phyloP scores from a whole-genome alignment of 2,888 invertebrate genomes.

The Octonoba sinensis region DNA sequence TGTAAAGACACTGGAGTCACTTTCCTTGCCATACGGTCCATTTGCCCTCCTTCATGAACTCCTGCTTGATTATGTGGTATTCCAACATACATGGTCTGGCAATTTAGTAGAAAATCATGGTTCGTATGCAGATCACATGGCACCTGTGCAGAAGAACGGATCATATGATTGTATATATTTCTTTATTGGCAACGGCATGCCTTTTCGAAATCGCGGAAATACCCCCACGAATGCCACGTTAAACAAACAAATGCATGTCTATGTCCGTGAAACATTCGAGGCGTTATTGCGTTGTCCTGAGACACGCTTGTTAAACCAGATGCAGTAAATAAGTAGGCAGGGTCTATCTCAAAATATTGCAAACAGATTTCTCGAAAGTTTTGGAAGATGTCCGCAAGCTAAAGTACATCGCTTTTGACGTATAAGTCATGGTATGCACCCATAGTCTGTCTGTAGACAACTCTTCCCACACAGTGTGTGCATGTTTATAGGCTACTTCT shows the following conservation, averaged over 20 bases:
- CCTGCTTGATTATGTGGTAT: too few species aligned
- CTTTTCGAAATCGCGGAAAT: conserved; percentile 7
- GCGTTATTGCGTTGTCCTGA: conserved; percentile 62
- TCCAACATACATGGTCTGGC: too few species aligned
- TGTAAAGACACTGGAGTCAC: too few species aligned
- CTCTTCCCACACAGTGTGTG: conserved; percentile 10
- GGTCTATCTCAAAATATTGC: conserved; percentile 55
- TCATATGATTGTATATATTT: conserved; percentile 28
- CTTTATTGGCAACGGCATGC: conserved; percentile 64
- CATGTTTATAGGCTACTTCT: not conserved
- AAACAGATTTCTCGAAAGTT: not conserved
- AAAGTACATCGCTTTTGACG: not conserved
- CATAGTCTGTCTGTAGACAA: conserved; percentile 32
- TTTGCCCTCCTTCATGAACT: too few species aligned
- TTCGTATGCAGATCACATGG: too few species aligned
- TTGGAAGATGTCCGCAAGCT: not conserved
- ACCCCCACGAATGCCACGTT: conserved; percentile 51
- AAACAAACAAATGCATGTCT: conserved; percentile 64
- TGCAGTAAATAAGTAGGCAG: conserved; percentile 64
- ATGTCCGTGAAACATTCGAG: conserved; percentile 66
- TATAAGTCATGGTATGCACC: not conserved
- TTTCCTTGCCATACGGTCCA: too few species aligned
- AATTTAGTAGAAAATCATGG: too few species aligned
- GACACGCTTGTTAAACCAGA: conserved; percentile 64
- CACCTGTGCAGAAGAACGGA: too few species aligned